Base-by-base conservation (phyloP, 2,888 invertebrate species). In the Rhogogaster chlorosoma region DNA sequence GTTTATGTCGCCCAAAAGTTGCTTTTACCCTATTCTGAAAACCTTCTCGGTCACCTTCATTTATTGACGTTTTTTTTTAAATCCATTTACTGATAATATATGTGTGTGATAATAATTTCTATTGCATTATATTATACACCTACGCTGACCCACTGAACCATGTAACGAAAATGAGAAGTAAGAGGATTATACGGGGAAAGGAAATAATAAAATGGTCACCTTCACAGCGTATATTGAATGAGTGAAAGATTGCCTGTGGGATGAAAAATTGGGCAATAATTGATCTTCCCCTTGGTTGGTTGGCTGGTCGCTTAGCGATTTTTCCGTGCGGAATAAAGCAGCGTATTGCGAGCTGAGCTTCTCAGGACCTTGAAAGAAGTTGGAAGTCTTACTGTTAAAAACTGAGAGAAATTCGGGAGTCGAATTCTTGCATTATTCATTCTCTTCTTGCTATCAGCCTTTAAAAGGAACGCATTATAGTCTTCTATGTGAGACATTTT, bases 251-350 rank as follows among this genome's bases (percentile, higher is more conserved):
- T 80, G 57, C 80, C 49, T 6, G 61, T 22, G 36, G 61, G 80
- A 80, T 80, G 80, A 80, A 57, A 64, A 61, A 64, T 80, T 57
- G 80, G 42, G 57, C 61, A 80, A 61, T 64, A 80, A 80, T 80
- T 80, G 80, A 80, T 61, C 38, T 61, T 61, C 57, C 36, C 61
- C 57, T 80, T 36, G 61, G 49, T 18, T 32, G 77, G 77, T 53
- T 77, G 77, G 49, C 77, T 77, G 26, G 32, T 49, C 80, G 61
- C 57, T 80, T 80, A 45, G 61, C 61, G 45, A 57, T 57, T 80
- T 61, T 38, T 64, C n/a, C 80, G 80, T 61, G 80, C 61, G 80
- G 61, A 80, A 61, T 80, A 38, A n/a, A 61, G 61, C 6, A 64
- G n/a, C 61, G 61, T 61, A 80, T 64, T 64, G 57, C 29, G 29